phyloP scores from a whole-genome alignment of 2,797 vertebrate genomes.

The Eurystomus glaucurus region DNA sequence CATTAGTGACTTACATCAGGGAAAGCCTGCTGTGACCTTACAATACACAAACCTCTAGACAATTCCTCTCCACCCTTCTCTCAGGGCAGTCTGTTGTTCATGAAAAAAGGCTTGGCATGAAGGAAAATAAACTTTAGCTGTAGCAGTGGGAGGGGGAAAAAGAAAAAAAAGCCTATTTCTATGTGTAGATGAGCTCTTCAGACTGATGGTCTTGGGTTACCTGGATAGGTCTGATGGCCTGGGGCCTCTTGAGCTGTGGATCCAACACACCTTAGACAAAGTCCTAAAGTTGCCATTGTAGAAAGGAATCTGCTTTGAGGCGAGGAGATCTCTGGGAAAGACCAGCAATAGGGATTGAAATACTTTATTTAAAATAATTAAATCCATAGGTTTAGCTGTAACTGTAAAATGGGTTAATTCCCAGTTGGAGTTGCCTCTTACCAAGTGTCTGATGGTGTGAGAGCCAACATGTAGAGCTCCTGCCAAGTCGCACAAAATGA shows the following conservation, averaged over 20 bases:
- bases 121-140: neutral
- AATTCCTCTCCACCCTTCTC: neutral
- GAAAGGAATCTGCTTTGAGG: neutral
- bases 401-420: constrained; percentile 37
- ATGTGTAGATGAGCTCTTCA: neutral
- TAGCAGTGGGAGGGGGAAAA: no score
- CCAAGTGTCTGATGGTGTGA: neutral
- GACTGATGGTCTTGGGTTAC: neutral
- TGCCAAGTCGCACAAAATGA: neutral
- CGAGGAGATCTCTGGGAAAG: neutral
- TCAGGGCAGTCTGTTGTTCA: neutral
- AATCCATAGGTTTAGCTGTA: neutral
- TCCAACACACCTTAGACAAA: neutral
- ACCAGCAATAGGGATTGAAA: neutral
- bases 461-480: neutral
- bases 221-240: neutral
- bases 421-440: neutral
- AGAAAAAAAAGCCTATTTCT: neutral
- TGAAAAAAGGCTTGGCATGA: neutral
- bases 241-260: neutral
- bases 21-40: constrained; percentile 22
- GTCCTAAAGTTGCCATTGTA: neutral
- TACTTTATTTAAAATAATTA: constrained; percentile 3
- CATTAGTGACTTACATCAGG: neutral
- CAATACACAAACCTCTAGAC: neutral